Evolutionary conservation across 2,888 invertebrate genomes (phyloP).

Genomic region (Rambutsinella grinnellia): DNA sequence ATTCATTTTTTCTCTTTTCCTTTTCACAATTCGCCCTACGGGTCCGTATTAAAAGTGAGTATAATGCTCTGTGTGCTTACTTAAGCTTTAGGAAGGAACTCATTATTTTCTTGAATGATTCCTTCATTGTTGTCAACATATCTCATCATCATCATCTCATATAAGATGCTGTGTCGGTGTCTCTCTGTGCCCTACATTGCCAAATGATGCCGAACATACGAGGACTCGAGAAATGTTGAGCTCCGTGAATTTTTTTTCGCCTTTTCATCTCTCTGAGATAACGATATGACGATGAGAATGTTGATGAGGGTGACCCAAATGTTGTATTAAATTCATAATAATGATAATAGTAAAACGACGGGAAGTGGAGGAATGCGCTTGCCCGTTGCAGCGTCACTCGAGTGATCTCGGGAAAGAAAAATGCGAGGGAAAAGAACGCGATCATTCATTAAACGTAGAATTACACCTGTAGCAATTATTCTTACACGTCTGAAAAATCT

Average conservation of each 20-base stretch:
- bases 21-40: slow-evolving; percentile 15
- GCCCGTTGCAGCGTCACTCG: not conserved
- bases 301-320: slow-evolving; percentile 40
- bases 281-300: not conserved
- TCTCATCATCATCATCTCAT: not conserved
- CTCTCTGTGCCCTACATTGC: slow-evolving; percentile 37
- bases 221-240: not conserved
- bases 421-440: not conserved
- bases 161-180: not conserved
- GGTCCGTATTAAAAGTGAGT: slow-evolving; percentile 25
- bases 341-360: not conserved
- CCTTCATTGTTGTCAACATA: not conserved
- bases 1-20: not conserved
- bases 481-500: no score
- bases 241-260: not conserved
- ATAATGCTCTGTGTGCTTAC: not conserved
- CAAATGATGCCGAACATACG: slow-evolving; percentile 50
- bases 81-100: not conserved
- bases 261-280: slow-evolving; percentile 2
- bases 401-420: not conserved
- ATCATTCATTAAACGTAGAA: not conserved
- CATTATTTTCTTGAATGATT: not conserved
- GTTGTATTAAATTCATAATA: slow-evolving; percentile 6
- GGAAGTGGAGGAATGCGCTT: not conserved
- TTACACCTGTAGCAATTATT: not conserved